A percentile compares a stretch with the other conserved stretches of the same genome.
phyloP scores from a whole-genome alignment of 2,113 vertebrate genomes.

The Cinclus mexicanus region DNA sequence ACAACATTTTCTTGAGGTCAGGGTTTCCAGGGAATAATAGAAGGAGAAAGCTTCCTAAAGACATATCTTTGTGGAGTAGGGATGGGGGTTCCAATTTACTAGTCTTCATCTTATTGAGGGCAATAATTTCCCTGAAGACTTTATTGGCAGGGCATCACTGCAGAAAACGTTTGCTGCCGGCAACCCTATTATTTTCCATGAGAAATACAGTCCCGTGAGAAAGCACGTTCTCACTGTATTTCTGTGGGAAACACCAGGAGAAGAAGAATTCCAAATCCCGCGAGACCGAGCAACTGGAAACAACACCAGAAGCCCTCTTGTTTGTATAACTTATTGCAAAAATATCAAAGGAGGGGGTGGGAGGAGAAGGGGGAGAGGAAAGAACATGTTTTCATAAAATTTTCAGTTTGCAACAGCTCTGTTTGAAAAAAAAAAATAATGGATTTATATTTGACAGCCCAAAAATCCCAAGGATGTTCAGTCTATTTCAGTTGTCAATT shows the following conservation, averaged over 20 bases:
- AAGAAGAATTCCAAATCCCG: slow-evolving; percentile 70
- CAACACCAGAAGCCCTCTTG: slow-evolving; percentile 61
- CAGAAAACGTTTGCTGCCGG: slow-evolving; percentile 56
- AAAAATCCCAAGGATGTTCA: slow-evolving; percentile 58
- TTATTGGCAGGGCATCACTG: slow-evolving; percentile 61
- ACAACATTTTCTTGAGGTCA: slow-evolving; percentile 34
- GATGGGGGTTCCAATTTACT: slow-evolving; percentile 62
- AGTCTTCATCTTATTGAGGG: slow-evolving; percentile 66
- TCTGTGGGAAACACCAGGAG: slow-evolving; percentile 76
- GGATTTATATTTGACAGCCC: slow-evolving; percentile 68
- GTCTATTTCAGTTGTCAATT: slow-evolving; percentile 75
- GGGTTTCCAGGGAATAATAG: slow-evolving; percentile 51
- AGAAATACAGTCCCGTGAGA: slow-evolving; percentile 75
- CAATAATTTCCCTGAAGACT: slow-evolving; percentile 72
- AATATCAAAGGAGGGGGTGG: slow-evolving; percentile 6
- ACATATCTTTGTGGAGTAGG: slow-evolving; percentile 64
- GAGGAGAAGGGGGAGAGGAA: not conserved
- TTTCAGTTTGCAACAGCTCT: slow-evolving; percentile 49
- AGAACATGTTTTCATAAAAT: slow-evolving; percentile 61
- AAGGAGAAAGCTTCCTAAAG: slow-evolving; percentile 55
- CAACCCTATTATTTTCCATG: slow-evolving; percentile 59
- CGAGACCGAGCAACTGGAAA: slow-evolving; percentile 64
- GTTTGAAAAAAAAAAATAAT: not conserved
- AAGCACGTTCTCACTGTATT: slow-evolving; percentile 64
- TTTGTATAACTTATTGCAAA: slow-evolving; percentile 71